phyloP scores from a whole-genome alignment of 2,113 vertebrate species.

The Centrocercus urophasianus region DNA sequence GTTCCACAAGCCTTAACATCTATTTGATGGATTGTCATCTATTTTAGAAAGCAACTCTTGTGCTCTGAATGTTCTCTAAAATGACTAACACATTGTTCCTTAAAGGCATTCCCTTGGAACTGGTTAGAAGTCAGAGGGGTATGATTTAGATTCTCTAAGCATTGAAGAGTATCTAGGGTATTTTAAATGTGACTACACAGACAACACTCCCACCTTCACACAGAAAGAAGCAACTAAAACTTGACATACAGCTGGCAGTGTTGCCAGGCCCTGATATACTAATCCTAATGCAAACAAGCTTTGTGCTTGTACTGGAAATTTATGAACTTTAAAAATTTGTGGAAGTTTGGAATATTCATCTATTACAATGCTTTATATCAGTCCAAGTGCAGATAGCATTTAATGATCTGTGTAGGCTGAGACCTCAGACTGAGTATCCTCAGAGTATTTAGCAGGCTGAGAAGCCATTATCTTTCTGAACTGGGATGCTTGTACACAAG shows the following conservation, averaged over 20 bases:
- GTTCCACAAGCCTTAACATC: not conserved
- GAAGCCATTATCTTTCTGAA: not conserved
- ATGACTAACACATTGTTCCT: not conserved
- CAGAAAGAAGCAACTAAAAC: not conserved
- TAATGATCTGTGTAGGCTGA: not conserved
- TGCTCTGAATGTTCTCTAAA: not conserved
- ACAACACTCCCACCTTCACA: not conserved
- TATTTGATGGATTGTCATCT: not conserved
- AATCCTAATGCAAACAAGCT: not conserved
- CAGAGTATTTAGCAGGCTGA: not conserved
- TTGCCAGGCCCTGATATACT: not conserved
- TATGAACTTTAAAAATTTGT: not conserved
- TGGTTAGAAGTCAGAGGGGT: not conserved
- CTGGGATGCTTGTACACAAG: not conserved
- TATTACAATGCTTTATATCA: not conserved
- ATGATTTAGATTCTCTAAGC: not conserved
- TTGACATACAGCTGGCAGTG: not conserved
- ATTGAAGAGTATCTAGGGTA: fast-evolving
- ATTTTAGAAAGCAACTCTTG: not conserved
- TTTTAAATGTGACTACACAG: not conserved
- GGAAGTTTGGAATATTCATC: not conserved
- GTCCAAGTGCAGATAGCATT: not conserved
- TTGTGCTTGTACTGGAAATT: not conserved
- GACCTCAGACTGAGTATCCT: not conserved
- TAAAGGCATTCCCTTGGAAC: not conserved